A percentile compares a stretch with the other conserved stretches of the same genome.
Conservation (phyloP, 2,888 invertebrate genomes). For the Campoplex capitator region DNA sequence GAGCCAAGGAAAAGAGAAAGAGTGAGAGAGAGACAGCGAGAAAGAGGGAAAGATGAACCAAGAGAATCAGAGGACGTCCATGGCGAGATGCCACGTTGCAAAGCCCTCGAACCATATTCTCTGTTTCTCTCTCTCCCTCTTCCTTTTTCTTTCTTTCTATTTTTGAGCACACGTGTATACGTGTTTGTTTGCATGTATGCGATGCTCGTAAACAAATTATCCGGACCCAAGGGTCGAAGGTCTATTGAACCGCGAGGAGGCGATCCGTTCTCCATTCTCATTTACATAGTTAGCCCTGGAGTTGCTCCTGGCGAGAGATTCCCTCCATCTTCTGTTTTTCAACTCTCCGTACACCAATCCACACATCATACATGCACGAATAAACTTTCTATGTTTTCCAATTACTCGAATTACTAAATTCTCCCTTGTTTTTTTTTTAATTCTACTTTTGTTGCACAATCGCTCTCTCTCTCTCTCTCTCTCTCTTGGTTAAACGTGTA, state of each 20-base stretch:
- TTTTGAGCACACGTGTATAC: slow-evolving; percentile 1
- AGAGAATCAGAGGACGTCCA: slow-evolving; percentile 61
- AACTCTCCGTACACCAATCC: neutral
- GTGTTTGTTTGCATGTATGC: slow-evolving; percentile 79
- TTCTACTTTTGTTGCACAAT: neutral
- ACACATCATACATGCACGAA: neutral
- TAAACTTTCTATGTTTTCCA: neutral
- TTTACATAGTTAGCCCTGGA: slow-evolving; percentile 83
- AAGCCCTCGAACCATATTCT: slow-evolving; percentile 38
- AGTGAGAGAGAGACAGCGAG: neutral
- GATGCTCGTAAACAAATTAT: slow-evolving; percentile 85
- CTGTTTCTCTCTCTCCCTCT: slow-evolving; percentile 70
- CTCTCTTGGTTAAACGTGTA: neutral
- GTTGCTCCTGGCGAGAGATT: slow-evolving; percentile 77
- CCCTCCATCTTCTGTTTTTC: slow-evolving; percentile 34
- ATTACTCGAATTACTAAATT: neutral
- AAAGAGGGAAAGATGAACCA: slow-evolving; percentile 16
- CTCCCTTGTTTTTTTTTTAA: neutral
- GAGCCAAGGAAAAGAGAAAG: slow-evolving; percentile 37
- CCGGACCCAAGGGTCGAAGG: slow-evolving; percentile 84
- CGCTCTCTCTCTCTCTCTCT: neutral
- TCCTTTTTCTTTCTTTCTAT: slow-evolving; percentile 77
- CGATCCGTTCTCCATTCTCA: slow-evolving; percentile 81
- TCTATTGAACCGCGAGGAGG: slow-evolving; percentile 84
- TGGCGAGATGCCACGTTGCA: slow-evolving; percentile 49